Base-by-base conservation (phyloP, 2,888 invertebrate species). In the Sinelater perroti region DNA sequence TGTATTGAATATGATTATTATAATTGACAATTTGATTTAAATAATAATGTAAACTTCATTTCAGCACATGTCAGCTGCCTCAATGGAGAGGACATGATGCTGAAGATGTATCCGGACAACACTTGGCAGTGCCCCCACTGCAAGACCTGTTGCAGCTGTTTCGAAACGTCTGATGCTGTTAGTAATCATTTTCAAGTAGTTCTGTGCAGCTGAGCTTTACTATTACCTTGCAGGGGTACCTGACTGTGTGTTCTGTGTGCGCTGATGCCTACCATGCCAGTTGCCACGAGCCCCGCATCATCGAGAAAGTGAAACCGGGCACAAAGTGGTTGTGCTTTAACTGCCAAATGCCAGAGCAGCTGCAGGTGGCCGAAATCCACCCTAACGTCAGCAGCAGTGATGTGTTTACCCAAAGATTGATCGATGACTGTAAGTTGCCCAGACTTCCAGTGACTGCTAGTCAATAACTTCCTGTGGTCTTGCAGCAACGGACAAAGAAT, bases 121-220 rank as follows among this genome's bases (percentile, higher is more conserved):
- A 86, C 87, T 20, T 96, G 93, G 92, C 93, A 93, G 69, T 96
- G 96, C 74, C 90, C 91, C 46, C 89, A 91, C 72, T 96, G 95
- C 71, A 95, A 93, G 77, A 90, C 87, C 7, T 96, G 96, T 77
- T 85, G 86, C 36, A 81, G 91, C 30, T 95, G 94, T 72, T 87
- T 85, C 67, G 91, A 92, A 79, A 88, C 89, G 5, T 85, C 86
- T 67, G 87, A 88, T 78, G 85, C 86, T 73, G 85, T 90, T 81
- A 85, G 87, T 84, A 65, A 38, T 45, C 52, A 54, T 52, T 33
- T 30, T 35, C 36, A 53, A 7, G 3, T 33, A 16, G 17, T 33
- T 16, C 16, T 13, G 7, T 1, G 7, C 14, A 11, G 2, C 2
- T 10, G 2, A 7, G 16, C 18, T 45, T 26, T n/a, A 20, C 5